These are phyloP conservation scores for Sorex fumeus DNA, from an alignment of 2,113 vertebrate species.

Conservation along the genomic window DNA sequence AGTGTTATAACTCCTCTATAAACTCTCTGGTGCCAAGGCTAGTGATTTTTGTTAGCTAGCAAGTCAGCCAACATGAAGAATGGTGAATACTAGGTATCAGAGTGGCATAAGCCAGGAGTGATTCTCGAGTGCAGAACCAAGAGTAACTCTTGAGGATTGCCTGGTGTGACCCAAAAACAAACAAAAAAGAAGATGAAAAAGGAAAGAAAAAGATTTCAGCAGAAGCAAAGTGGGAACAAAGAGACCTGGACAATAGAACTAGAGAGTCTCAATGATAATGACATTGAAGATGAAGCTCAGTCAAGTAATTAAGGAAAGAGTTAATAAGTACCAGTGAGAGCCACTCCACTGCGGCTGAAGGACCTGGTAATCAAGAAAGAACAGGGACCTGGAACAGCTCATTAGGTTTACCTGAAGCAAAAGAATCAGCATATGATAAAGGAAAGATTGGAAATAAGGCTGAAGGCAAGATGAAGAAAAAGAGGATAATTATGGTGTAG, in stretches of 20 bases:
- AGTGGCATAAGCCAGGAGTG: constrained; percentile 85
- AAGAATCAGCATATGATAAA: constrained; percentile 89
- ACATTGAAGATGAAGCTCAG: constrained; percentile 89
- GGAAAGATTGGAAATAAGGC: constrained; percentile 92
- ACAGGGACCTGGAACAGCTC: constrained; percentile 86
- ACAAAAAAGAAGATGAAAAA: constrained; percentile 64
- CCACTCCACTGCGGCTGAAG: constrained; percentile 93
- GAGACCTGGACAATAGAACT: constrained; percentile 92
- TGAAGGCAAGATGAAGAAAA: constrained; percentile 89
- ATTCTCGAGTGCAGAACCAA: too few species aligned
- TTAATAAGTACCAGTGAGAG: constrained; percentile 96
- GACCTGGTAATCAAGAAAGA: constrained; percentile 90
- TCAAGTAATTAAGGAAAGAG: constrained; percentile 91
- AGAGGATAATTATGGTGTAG: constrained; percentile 88
- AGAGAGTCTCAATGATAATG: constrained; percentile 87
- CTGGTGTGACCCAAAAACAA: too few species aligned
- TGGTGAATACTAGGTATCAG: constrained; percentile 94
- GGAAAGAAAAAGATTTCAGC: constrained; percentile 92
- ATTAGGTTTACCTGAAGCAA: constrained; percentile 88
- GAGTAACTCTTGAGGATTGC: too few species aligned
- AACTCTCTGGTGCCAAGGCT: constrained; percentile 85
- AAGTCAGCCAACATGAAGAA: constrained; percentile 97
- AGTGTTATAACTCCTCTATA: too few species aligned
- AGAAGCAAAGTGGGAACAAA: constrained; percentile 93
- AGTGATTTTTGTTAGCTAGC: constrained; percentile 95